Base-by-base conservation (phyloP, 1,140 invertebrate genomes). In the Lepidurus couesii region DNA sequence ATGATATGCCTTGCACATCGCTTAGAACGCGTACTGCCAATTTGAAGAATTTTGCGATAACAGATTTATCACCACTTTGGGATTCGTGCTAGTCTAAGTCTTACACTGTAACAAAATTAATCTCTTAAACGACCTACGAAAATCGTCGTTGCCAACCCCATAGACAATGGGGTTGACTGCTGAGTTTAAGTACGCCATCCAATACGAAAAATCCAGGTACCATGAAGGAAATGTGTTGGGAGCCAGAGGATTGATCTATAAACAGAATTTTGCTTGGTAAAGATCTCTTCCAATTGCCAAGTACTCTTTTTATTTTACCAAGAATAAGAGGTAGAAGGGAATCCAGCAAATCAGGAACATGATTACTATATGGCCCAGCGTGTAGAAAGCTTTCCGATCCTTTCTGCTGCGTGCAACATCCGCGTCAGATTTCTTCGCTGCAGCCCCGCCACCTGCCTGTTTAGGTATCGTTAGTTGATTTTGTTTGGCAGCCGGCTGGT, bases 161-260 rank as follows among this genome's bases (percentile, higher is more conserved):
- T 85, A 85, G 16, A 85, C 81, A 73, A 84, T 78, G 1, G 84
- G 84, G 78, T 85, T 85, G 13, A 84, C 80, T 13, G 82, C 81
- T 16, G 88, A 89, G 84, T 90, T 90, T 34, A 88, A 84, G 83
- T 90, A 89, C 9, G 89, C 88, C 47, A 89, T 84, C 89, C 89
- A 90, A 77, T 82, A 82, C 44, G 80, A 77, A 74, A 82, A 80
- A 4, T 76, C 79, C 53, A 80, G 34, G 81, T 81, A 82, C 80
- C 80, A 81, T 26, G 26, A 43, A 1, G 81, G 81, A 78, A 82
- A 82, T 16, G 79, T 44, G 13, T 78, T 79, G 11, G 81, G 81
- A 26, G 77, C 78, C 76, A 79, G 78, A 7, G 81, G 80, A 44
- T 80, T 80, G 42, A 82, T 76, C 80, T 81, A 78, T 9, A 80